Percentiles rank a stretch among this genome's conserved stretches.
Conservation (phyloP, 2,113 vertebrate genomes). For the Crotalus tigris region DNA sequence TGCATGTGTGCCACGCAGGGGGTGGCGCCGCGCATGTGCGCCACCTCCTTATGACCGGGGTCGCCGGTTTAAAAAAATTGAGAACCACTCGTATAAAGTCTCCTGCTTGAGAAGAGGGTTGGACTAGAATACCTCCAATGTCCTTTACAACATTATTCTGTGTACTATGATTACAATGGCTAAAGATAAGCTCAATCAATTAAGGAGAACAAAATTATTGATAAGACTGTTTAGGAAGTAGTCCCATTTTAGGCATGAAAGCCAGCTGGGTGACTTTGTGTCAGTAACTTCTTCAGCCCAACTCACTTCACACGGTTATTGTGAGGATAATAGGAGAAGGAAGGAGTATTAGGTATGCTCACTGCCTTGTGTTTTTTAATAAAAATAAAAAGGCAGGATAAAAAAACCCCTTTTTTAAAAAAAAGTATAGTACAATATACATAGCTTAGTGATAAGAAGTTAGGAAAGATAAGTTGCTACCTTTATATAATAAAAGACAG, state of each 20-base stretch:
- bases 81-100: no score
- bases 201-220: neutral
- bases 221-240: neutral
- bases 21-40: no score
- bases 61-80: no score
- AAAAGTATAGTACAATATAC: neutral
- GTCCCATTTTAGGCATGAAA: neutral
- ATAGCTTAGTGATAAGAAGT: neutral
- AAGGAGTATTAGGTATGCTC: neutral
- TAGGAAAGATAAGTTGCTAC: neutral
- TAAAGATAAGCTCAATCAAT: neutral
- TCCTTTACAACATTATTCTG: no score
- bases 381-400: no score
- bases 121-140: no score
- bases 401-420: no score
- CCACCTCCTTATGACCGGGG: no score
- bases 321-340: neutral
- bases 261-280: neutral
- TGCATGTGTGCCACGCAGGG: no score
- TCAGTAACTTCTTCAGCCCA: neutral
- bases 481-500: neutral
- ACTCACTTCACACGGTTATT: neutral
- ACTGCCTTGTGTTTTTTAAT: neutral
- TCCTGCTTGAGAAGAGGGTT: no score
- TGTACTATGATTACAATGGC: neutral